Conservation (phyloP, 1,140 invertebrate genomes). For the Drosophila guanche region DNA sequence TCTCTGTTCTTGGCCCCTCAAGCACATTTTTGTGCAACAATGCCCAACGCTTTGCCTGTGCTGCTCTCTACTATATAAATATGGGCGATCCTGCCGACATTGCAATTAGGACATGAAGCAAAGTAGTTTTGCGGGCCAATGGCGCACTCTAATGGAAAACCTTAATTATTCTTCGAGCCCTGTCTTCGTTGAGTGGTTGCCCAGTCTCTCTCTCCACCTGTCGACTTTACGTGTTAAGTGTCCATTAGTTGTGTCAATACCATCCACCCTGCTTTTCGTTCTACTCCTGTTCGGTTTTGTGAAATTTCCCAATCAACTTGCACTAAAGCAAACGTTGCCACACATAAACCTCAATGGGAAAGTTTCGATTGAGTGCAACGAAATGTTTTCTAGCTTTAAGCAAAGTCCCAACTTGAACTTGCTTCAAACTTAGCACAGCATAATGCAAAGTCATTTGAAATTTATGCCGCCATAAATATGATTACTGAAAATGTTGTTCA, state of each 20-base stretch:
- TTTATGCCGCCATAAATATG: slow-evolving; percentile 9
- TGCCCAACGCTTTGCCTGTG: slow-evolving; percentile 12
- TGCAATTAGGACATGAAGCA: background rate
- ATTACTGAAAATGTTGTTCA: slow-evolving; percentile 28
- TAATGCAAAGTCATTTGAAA: slow-evolving; percentile 2
- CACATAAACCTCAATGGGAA: background rate
- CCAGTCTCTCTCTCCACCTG: background rate
- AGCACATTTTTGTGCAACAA: slow-evolving; percentile 25
- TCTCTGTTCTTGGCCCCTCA: background rate
- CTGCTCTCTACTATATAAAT: slow-evolving; percentile 5
- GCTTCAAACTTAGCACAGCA: no score
- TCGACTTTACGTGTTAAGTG: slow-evolving; percentile 23
- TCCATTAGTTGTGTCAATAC: slow-evolving; percentile 50
- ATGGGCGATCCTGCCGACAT: background rate
- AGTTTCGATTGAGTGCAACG: no score
- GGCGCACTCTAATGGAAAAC: slow-evolving; percentile 26
- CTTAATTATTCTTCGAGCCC: slow-evolving; percentile 29
- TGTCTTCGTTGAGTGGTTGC: background rate
- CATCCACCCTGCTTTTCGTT: background rate
- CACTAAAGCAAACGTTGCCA: background rate
- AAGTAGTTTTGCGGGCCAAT: background rate
- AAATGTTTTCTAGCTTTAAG: no score
- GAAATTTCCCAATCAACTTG: slow-evolving; percentile 6
- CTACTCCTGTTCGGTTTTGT: background rate
- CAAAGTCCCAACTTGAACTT: no score